These are phyloP conservation scores for Brienomyrus longianalis DNA, from an alignment of 2,113 vertebrate genomes.

Conservation along the genomic window DNA sequence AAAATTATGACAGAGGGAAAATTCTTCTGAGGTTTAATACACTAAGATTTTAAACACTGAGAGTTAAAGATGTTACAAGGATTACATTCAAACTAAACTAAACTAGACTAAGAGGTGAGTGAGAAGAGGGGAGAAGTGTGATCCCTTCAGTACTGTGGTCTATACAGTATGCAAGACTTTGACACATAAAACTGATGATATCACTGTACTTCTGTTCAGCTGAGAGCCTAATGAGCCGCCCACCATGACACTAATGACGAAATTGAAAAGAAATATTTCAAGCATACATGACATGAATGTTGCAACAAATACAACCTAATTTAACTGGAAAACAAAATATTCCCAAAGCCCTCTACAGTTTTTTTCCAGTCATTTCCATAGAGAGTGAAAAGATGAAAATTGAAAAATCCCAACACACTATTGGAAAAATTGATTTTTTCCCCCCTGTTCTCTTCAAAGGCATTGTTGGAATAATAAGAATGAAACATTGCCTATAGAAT, in stretches of 20 bases:
- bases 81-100: not conserved
- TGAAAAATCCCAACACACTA: not conserved
- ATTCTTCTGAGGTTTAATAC: slow-evolving; percentile 47
- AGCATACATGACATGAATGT: not conserved
- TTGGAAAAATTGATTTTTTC: not conserved
- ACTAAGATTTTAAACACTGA: not conserved
- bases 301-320: not conserved
- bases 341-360: not conserved
- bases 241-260: not conserved
- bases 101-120: not conserved
- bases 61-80: not conserved
- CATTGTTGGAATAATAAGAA: not conserved
- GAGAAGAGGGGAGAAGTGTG: not conserved
- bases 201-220: not conserved
- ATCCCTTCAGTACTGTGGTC: not conserved
- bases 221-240: not conserved
- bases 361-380: not conserved
- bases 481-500: not conserved
- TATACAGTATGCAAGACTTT: not conserved
- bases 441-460: not conserved
- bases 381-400: not conserved
- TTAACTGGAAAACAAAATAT: not conserved
- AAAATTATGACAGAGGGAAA: slow-evolving; percentile 48
- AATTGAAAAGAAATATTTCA: not conserved
- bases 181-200: not conserved